Conservation (phyloP, 2,888 invertebrate genomes). For the Dryocosmus kuriphilus region DNA sequence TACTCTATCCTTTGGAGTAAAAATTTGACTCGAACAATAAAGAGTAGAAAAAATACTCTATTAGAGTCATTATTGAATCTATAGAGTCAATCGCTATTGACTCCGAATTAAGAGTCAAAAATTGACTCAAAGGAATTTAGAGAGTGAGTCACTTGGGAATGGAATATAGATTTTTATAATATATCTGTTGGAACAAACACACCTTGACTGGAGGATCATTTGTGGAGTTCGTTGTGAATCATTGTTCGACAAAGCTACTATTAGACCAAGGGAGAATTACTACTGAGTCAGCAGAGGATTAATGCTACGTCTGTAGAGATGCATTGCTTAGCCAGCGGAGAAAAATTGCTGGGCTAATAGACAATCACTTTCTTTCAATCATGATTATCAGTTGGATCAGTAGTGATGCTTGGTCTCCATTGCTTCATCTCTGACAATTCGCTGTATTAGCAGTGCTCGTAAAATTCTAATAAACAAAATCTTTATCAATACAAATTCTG, state of each 20-base stretch:
- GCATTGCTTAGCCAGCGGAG: background rate
- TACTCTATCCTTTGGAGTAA: too few species aligned
- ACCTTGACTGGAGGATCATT: too few species aligned
- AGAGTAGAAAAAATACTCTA: too few species aligned
- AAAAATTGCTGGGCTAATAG: background rate
- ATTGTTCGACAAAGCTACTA: background rate
- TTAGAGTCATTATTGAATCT: too few species aligned
- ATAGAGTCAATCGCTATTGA: too few species aligned
- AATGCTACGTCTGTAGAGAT: background rate
- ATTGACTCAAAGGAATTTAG: too few species aligned
- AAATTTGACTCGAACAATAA: too few species aligned
- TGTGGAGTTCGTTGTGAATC: background rate
- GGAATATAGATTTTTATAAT: too few species aligned
- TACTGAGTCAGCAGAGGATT: background rate
- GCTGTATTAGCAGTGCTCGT: too few species aligned
- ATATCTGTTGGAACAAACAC: too few species aligned
- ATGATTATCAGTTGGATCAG: background rate
- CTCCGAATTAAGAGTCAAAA: too few species aligned
- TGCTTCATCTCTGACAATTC: background rate
- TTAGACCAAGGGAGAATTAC: background rate
- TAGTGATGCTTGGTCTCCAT: background rate
- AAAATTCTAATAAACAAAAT: background rate
- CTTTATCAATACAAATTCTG: background rate
- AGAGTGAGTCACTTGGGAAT: too few species aligned
- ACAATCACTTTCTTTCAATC: background rate